Evolutionary conservation across 2,888 invertebrate species (phyloP).

Genomic region (Orthonychiurus folsomi): DNA sequence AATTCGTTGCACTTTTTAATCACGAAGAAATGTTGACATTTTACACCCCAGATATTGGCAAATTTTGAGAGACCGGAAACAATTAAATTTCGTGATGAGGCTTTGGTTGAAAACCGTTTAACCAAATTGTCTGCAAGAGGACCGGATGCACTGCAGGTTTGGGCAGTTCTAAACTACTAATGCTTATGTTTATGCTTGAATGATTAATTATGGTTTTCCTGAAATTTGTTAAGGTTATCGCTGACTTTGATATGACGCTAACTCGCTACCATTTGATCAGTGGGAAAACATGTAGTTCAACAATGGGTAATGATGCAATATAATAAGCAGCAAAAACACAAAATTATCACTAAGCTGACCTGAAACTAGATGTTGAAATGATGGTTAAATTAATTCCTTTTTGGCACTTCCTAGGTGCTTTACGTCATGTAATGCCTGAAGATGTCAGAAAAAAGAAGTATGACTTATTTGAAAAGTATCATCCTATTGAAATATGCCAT

Average conservation of each 20-base stretch:
- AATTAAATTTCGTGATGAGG: too few species aligned
- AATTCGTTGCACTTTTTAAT: too few species aligned
- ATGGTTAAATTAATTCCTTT: too few species aligned
- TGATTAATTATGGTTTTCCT: neutral
- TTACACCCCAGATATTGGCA: too few species aligned
- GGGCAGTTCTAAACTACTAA: neutral
- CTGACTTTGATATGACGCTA: slow-evolving; percentile 83
- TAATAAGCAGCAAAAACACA: too few species aligned
- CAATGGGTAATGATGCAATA: too few species aligned
- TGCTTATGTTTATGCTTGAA: neutral
- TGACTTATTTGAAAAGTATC: slow-evolving; percentile 59
- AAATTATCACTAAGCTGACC: slow-evolving; percentile 54
- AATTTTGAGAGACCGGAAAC: too few species aligned
- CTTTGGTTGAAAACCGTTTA: slow-evolving; percentile 22
- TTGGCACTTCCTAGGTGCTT: too few species aligned
- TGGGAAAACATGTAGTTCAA: slow-evolving; percentile 69
- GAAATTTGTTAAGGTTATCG: slow-evolving; percentile 70
- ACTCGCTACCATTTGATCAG: slow-evolving; percentile 70
- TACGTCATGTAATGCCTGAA: slow-evolving; percentile 60
- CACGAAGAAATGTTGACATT: too few species aligned
- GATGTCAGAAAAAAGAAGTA: slow-evolving; percentile 55
- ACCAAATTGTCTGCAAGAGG: slow-evolving; percentile 21
- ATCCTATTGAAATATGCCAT: slow-evolving; percentile 76
- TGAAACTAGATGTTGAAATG: too few species aligned
- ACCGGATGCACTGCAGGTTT: slow-evolving; percentile 27